Evolutionary conservation across 2,888 invertebrate species (phyloP).

Genomic region (Thalpophila matura): DNA sequence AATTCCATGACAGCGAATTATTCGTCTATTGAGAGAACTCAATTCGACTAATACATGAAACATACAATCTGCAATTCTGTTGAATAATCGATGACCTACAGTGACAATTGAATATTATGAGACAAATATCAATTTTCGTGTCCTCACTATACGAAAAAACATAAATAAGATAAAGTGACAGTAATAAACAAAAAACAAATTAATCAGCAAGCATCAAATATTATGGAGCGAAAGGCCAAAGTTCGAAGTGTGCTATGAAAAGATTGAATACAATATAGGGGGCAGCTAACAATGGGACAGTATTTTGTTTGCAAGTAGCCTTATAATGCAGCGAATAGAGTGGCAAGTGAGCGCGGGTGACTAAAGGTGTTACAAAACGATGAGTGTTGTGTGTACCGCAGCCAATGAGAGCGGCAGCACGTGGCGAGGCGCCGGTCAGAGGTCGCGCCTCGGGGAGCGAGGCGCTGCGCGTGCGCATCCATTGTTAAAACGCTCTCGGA

Average conservation of each 20-base stretch:
- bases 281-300: conserved; percentile 59
- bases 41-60: conserved; percentile 52
- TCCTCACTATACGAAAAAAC: conserved; percentile 7
- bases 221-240: conserved; percentile 56
- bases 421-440: conserved; percentile 80
- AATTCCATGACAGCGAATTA: conserved; percentile 59
- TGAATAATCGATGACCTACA: conserved; percentile 50
- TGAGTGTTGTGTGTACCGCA: conserved; percentile 73
- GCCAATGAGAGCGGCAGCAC: conserved; percentile 87
- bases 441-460: conserved; percentile 79
- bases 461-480: conserved; percentile 61
- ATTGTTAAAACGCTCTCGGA: conserved; percentile 68
- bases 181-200: conserved; percentile 40
- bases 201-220: conserved; percentile 42
- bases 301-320: conserved; percentile 58
- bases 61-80: conserved; percentile 44
- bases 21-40: conserved; percentile 57
- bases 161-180: conserved; percentile 24
- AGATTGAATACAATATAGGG: conserved; percentile 51
- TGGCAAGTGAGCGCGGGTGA: conserved; percentile 53
- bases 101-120: conserved; percentile 22
- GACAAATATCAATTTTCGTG: conserved; percentile 17
- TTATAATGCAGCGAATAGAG: conserved; percentile 49
- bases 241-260: conserved; percentile 48
- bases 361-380: conserved; percentile 65